Conservation (phyloP, 2,888 invertebrate genomes). For the Camponotus fellah region DNA sequence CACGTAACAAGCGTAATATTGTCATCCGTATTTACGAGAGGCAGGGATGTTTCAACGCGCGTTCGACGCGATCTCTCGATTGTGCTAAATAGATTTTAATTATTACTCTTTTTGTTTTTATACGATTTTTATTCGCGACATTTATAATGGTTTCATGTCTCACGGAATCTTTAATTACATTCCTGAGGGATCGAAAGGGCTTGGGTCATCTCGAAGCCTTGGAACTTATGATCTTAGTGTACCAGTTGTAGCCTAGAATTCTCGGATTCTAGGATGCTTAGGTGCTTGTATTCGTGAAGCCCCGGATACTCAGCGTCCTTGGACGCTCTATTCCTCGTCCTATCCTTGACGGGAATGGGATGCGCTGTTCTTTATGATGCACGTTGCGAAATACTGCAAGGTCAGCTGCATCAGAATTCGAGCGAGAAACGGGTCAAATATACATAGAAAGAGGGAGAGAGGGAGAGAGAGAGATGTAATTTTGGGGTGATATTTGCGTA, state of each 20-base stretch:
- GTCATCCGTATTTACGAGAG: slow-evolving; percentile 6
- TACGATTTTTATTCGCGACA: neutral
- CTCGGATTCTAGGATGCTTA: slow-evolving; percentile 24
- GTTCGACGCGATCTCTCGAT: neutral
- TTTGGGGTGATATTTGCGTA: slow-evolving; percentile 73
- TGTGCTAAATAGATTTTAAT: neutral
- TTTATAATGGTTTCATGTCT: neutral
- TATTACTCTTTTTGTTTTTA: neutral
- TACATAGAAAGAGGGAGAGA: neutral
- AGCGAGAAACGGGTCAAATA: neutral
- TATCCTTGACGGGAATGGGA: neutral
- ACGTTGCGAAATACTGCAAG: slow-evolving; percentile 16
- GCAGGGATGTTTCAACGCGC: neutral
- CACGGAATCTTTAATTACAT: neutral
- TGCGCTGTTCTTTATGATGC: slow-evolving; percentile 1
- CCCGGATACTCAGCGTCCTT: slow-evolving; percentile 16
- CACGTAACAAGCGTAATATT: slow-evolving; percentile 14
- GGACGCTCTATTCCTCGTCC: neutral
- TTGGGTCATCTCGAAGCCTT: neutral
- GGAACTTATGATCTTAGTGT: neutral
- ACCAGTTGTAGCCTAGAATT: neutral
- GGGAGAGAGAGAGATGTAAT: slow-evolving; percentile 58
- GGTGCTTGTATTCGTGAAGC: neutral
- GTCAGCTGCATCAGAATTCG: slow-evolving; percentile 33
- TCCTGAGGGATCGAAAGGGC: too few relatives aligned